Conservation (phyloP, 2,797 vertebrate genomes). For the Notolabrus celidotus region DNA sequence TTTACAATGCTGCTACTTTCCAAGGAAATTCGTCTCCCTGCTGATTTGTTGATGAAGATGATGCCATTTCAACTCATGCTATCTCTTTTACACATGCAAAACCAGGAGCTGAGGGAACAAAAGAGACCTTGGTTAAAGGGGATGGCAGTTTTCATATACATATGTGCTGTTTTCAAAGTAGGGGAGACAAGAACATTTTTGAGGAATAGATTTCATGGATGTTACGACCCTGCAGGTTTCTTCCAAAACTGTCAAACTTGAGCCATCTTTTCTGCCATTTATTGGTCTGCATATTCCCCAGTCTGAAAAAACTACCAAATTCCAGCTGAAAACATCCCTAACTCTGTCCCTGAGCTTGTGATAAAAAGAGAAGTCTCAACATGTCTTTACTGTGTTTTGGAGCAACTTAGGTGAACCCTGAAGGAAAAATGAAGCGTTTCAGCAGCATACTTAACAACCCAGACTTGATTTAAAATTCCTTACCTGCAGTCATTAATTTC, state of each 20-base stretch:
- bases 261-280: conserved; percentile 8
- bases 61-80: neutral
- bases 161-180: neutral
- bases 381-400: conserved; percentile 5
- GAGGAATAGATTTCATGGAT: neutral
- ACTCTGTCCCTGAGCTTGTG: conserved; percentile 16
- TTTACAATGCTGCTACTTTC: conserved; percentile 2
- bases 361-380: conserved; percentile 25
- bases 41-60: conserved; percentile 3
- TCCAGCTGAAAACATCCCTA: conserved; percentile 24
- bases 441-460: neutral
- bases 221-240: conserved; percentile 1
- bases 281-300: conserved; percentile 1
- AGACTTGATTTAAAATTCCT: conserved; percentile 7
- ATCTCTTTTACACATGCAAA: neutral
- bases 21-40: neutral
- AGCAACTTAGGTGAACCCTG: neutral
- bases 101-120: neutral
- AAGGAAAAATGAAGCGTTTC: neutral
- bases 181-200: neutral
- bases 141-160: neutral
- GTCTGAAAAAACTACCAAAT: conserved; percentile 9
- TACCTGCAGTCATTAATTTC: conserved; percentile 1
- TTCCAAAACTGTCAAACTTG: conserved; percentile 10
- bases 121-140: neutral